A percentile compares a stretch with the other conserved stretches of the same genome.
Evolutionary conservation across 2,797 vertebrate species (phyloP).

Genomic region (Lepus oiostolus): DNA sequence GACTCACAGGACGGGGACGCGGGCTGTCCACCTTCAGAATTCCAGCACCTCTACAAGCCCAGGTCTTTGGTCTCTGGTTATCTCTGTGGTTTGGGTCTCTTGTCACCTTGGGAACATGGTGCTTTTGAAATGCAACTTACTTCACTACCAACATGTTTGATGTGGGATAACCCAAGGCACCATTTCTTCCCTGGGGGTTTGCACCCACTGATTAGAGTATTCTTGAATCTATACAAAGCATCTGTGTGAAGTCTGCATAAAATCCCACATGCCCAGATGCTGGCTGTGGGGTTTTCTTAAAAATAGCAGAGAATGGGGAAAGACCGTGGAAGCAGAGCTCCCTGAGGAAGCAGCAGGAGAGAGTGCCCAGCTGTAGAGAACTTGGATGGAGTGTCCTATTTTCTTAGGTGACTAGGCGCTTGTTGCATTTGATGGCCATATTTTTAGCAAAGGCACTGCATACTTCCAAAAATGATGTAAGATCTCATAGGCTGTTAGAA

Average conservation of each 20-base stretch:
- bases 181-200: slow-evolving; percentile 9
- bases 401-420: neutral
- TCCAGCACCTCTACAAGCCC: too few relatives aligned
- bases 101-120: neutral
- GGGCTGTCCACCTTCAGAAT: neutral
- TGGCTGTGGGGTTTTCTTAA: neutral
- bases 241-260: neutral
- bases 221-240: neutral
- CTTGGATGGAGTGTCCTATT: neutral
- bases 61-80: neutral
- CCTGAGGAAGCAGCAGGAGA: neutral
- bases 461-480: slow-evolving; percentile 37
- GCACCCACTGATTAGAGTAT: neutral
- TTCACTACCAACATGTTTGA: neutral
- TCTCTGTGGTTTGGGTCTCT: neutral
- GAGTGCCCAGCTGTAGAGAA: neutral
- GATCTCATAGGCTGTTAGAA: slow-evolving; percentile 1
- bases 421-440: neutral
- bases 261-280: neutral
- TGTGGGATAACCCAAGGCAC: neutral
- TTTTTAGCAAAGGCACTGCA: neutral
- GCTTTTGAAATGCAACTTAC: neutral
- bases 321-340: neutral
- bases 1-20: neutral
- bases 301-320: neutral